A percentile compares a stretch with the other conserved stretches of the same genome.
Evolutionary conservation across 1,140 invertebrate genomes (phyloP).

Genomic region (Leucophenga varia): DNA sequence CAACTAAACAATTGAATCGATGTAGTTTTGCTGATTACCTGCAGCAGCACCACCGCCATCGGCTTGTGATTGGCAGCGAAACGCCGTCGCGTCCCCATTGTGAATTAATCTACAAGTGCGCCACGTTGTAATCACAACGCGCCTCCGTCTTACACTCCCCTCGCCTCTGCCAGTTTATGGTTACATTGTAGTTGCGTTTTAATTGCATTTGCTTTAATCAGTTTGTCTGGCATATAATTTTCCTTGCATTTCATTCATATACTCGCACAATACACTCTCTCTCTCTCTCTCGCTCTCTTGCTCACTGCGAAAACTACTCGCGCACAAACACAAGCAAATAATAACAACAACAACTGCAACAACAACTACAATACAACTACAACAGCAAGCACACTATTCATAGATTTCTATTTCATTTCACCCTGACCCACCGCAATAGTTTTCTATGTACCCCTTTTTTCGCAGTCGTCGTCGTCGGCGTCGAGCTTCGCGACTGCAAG

Average conservation of each 20-base stretch:
- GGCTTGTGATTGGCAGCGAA: no score
- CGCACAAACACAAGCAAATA: slow-evolving; percentile 8
- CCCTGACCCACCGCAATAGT: slow-evolving; percentile 52
- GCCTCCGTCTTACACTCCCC: no score
- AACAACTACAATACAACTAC: no score
- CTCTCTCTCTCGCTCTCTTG: no score
- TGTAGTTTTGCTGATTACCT: no score
- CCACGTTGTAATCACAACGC: no score
- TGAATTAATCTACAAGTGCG: no score
- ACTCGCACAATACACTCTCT: neutral
- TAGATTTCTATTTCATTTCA: slow-evolving; percentile 52
- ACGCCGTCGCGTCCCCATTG: neutral
- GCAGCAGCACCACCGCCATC: no score
- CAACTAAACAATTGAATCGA: no score
- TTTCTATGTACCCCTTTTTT: slow-evolving; percentile 37
- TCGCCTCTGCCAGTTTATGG: neutral
- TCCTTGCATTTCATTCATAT: slow-evolving; percentile 21
- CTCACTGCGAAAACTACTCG: no score
- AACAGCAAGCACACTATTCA: slow-evolving; percentile 31
- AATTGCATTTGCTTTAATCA: slow-evolving; percentile 22
- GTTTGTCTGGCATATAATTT: slow-evolving; percentile 17
- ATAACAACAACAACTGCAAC: slow-evolving; percentile 6
- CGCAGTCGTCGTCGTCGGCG: slow-evolving; percentile 4
- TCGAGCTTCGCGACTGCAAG: slow-evolving; percentile 13
- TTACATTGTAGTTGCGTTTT: slow-evolving; percentile 22